Evolutionary conservation across 2,113 vertebrate genomes (phyloP).

Genomic region (Phyllostomus discolor): DNA sequence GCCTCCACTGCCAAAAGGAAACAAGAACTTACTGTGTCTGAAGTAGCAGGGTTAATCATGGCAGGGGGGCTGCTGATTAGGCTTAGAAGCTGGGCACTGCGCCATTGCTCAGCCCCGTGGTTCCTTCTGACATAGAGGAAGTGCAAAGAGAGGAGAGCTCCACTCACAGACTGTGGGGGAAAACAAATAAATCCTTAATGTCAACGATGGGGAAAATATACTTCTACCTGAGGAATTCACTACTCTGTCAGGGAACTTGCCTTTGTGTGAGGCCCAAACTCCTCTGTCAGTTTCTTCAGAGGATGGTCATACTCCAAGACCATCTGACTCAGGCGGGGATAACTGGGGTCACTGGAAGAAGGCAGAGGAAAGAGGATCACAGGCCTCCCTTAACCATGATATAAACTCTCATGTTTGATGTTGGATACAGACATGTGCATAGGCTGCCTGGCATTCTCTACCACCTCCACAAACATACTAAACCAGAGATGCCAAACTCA

Average conservation of each 20-base stretch:
- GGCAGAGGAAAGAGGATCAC: background rate
- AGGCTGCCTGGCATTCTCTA: background rate
- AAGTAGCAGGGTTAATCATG: conserved; percentile 88
- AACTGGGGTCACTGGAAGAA: conserved; percentile 86
- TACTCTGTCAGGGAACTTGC: conserved; percentile 69
- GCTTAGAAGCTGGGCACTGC: conserved; percentile 90
- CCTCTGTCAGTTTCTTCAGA: conserved; percentile 92
- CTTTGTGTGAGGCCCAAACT: conserved; percentile 94
- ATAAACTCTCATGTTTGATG: background rate
- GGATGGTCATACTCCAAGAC: conserved; percentile 93
- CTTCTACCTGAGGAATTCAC: background rate
- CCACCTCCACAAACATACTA: background rate
- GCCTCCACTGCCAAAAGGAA: background rate
- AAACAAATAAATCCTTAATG: background rate
- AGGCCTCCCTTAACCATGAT: background rate
- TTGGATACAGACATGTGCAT: background rate
- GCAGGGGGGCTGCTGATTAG: conserved; percentile 82
- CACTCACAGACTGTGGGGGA: conserved; percentile 85
- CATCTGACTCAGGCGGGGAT: conserved; percentile 92
- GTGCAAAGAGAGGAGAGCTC: conserved; percentile 88
- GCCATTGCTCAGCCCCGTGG: conserved; percentile 91
- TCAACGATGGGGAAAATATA: background rate
- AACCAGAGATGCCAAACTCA: background rate
- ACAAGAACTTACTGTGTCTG: conserved; percentile 86
- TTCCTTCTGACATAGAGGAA: conserved; percentile 89